Evolutionary conservation across 2,797 vertebrate species (phyloP).

Genomic region (Trachops cirrhosus): DNA sequence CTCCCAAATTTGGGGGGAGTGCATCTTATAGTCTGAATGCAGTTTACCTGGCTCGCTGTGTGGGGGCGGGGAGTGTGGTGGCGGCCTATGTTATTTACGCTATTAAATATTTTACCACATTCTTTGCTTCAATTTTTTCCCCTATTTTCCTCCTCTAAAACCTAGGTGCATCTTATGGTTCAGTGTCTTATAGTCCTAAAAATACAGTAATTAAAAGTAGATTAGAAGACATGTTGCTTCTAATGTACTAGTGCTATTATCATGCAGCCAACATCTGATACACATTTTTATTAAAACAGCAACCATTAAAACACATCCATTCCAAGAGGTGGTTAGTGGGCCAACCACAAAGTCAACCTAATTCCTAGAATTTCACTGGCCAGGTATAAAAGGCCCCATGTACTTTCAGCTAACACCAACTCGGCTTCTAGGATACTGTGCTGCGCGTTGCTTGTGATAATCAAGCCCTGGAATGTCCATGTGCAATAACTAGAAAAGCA

Average conservation of each 20-base stretch:
- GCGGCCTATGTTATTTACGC: too few species aligned
- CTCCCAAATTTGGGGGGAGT: too few species aligned
- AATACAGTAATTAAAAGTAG: not conserved
- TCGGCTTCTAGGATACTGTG: not conserved
- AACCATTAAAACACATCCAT: slow-evolving; percentile 25
- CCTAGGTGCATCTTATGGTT: too few species aligned
- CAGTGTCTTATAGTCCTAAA: too few species aligned
- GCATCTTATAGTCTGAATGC: too few species aligned
- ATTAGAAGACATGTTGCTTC: not conserved
- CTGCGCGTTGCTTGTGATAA: not conserved
- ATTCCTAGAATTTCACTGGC: slow-evolving; percentile 7
- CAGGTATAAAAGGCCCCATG: not conserved
- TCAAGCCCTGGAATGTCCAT: not conserved
- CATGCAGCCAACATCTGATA: not conserved
- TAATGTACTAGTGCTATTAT: not conserved
- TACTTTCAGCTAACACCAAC: not conserved
- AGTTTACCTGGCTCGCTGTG: too few species aligned
- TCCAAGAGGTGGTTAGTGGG: not conserved
- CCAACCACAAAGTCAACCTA: not conserved
- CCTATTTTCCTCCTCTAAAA: too few species aligned
- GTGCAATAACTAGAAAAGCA: slow-evolving; percentile 4
- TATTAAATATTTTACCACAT: too few species aligned
- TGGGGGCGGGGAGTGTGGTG: too few species aligned
- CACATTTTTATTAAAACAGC: slow-evolving; percentile 24
- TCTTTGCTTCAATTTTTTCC: too few species aligned